phyloP scores from a whole-genome alignment of 2,888 invertebrate species.

The Dinocampus coccinellae region DNA sequence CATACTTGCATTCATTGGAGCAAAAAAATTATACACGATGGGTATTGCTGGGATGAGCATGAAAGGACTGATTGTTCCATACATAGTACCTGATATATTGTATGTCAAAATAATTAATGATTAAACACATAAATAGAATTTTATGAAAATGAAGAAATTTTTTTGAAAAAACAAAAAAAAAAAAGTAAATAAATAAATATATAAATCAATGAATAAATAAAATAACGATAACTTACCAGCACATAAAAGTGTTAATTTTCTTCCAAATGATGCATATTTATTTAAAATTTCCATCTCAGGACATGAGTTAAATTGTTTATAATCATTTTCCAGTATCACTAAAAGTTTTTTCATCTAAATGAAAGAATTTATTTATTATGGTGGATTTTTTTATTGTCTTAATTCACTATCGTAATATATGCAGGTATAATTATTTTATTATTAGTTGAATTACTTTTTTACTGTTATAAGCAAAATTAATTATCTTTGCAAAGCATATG shows the following conservation, averaged over 20 bases:
- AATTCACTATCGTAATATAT: no score
- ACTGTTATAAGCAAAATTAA: slow-evolving; percentile 37
- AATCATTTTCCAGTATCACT: slow-evolving; percentile 35
- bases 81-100: slow-evolving; percentile 42
- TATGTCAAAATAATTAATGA: no score
- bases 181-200: no score
- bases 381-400: no score
- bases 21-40: slow-evolving; percentile 30
- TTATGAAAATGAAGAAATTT: no score
- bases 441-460: slow-evolving; percentile 24
- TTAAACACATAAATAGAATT: no score
- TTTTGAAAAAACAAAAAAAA: neutral
- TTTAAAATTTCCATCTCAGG: slow-evolving; percentile 38
- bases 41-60: slow-evolving; percentile 41
- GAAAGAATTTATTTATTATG: neutral
- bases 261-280: slow-evolving; percentile 34
- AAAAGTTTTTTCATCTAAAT: slow-evolving; percentile 41
- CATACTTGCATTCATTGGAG: slow-evolving; percentile 29
- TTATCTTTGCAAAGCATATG: slow-evolving; percentile 31
- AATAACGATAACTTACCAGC: slow-evolving; percentile 32
- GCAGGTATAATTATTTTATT: no score
- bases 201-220: no score
- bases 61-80: slow-evolving; percentile 43
- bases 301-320: slow-evolving; percentile 32
- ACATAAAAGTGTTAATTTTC: slow-evolving; percentile 35